Evolutionary conservation across 1,140 invertebrate species (phyloP).

Genomic region (Lerema accius): DNA sequence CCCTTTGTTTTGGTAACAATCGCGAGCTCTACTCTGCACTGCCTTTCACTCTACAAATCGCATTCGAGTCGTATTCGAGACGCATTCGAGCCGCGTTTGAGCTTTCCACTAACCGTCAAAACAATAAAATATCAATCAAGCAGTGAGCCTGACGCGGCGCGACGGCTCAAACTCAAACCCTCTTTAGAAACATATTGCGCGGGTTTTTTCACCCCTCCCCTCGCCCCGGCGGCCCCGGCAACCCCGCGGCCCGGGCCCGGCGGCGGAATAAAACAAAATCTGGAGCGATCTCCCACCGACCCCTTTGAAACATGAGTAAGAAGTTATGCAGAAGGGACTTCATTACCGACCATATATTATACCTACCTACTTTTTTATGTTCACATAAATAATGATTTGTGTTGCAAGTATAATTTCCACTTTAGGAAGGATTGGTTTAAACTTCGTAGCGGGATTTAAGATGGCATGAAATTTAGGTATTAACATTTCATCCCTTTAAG

Average conservation of each 20-base stretch:
- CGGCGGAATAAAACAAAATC: slow-evolving; percentile 56
- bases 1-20: too few species aligned
- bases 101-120: slow-evolving; percentile 41
- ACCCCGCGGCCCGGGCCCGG: too few species aligned
- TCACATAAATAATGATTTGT: too few species aligned
- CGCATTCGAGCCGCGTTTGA: too few species aligned
- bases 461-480: too few species aligned
- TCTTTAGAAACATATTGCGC: slow-evolving; percentile 66
- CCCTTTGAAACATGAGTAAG: slow-evolving; percentile 41
- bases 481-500: too few species aligned
- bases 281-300: slow-evolving; percentile 46
- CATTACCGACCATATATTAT: too few species aligned
- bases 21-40: not conserved
- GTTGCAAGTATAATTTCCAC: too few species aligned
- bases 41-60: not conserved
- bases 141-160: slow-evolving; percentile 47
- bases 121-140: slow-evolving; percentile 56
- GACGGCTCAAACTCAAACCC: slow-evolving; percentile 43
- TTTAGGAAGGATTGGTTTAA: too few species aligned
- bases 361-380: too few species aligned
- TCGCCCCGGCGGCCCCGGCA: too few species aligned
- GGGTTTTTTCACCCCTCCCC: slow-evolving; percentile 48
- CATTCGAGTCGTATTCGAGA: not conserved
- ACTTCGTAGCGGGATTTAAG: too few species aligned
- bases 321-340: slow-evolving; percentile 2